Percentiles rank a stretch among this genome's conserved stretches.
phyloP scores from a whole-genome alignment of 2,888 invertebrate genomes.

The Latrodectus elegans region DNA sequence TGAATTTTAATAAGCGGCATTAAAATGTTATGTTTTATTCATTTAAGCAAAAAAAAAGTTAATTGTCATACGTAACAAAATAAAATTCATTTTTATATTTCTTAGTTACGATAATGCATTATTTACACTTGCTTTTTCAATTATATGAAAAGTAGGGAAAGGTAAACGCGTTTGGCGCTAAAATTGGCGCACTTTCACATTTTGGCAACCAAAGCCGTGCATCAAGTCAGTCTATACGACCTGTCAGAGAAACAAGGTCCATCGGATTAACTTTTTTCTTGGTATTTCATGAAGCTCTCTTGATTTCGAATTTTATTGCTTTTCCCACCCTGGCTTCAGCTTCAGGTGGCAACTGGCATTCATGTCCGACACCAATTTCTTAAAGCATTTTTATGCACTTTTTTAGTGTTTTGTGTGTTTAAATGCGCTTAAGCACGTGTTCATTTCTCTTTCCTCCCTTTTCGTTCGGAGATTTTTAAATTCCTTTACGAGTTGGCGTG shows the following conservation, averaged over 20 bases:
- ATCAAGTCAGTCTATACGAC: constrained; percentile 62
- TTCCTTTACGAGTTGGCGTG: too few species aligned
- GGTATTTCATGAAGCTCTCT: constrained; percentile 40
- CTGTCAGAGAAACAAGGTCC: constrained; percentile 67
- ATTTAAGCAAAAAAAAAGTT: too few species aligned
- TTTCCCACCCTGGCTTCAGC: constrained; percentile 6
- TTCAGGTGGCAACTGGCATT: constrained; percentile 51
- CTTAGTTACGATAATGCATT: too few species aligned
- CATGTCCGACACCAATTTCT: constrained; percentile 46
- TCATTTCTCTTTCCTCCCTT: neutral
- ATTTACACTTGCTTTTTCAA: too few species aligned
- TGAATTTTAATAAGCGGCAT: too few species aligned
- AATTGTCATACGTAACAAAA: too few species aligned
- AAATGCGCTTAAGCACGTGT: constrained; percentile 50
- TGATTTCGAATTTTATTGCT: constrained; percentile 66
- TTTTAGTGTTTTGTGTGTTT: constrained; percentile 30
- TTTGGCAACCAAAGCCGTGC: constrained; percentile 58
- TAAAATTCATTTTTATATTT: too few species aligned
- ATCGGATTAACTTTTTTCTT: constrained; percentile 64
- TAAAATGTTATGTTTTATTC: too few species aligned
- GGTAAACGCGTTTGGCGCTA: neutral
- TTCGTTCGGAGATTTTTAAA: too few species aligned
- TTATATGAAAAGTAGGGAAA: too few species aligned
- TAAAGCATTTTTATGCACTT: constrained; percentile 17
- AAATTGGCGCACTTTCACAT: neutral